Base-by-base conservation (phyloP, 2,888 invertebrate species). In the Taphrorychus bicolor region DNA sequence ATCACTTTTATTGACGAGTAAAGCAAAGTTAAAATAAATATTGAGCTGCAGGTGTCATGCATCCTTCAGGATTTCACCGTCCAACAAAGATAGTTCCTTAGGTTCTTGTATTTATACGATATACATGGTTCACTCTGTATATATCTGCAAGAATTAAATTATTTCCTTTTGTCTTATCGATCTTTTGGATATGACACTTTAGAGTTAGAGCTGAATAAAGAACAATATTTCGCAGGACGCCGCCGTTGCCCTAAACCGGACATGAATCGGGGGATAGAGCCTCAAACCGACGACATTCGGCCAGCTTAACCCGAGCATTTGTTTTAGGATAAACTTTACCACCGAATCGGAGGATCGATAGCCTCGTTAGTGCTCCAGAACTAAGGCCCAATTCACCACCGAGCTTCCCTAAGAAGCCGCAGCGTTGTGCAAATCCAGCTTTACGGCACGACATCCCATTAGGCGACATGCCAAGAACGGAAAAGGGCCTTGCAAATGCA, bases 291-390 rank as follows among this genome's bases (percentile, higher is more conserved):
- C 14, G 45, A 45, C 45, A 45, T 45, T 45, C 17, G 45, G 45
- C 45, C 17, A 45, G 45, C 45, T 45, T 45, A 45, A 14, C 45
- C 14, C 45, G 45, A 45, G 17, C 45, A 45, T 45, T 45, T 45
- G 45, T 45, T 45, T 45, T 45, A 45, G 45, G 45, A 45, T 45
- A 45, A 45, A 45, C 16, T 45, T 45, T 45, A 45, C 45, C 45
- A 45, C 45, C 7, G 17, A 5, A 17, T 14, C 45, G 14, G 14
- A 16, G 5, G 17, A 45, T 45, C 45, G 45, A 45, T 45, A 45
- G 32, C 32, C 32, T 32, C 32, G 32, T 32, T 32, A 32, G 32
- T 11, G 32, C 32, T 11, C 32, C 7, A 32, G 11, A 32, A 11
- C n/a, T n/a, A n/a, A n/a, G n/a, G n/a, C n/a, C n/a, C n/a, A n/a